Evolutionary conservation across 2,888 invertebrate species (phyloP).

Genomic region (Dexiosoma caninum): DNA sequence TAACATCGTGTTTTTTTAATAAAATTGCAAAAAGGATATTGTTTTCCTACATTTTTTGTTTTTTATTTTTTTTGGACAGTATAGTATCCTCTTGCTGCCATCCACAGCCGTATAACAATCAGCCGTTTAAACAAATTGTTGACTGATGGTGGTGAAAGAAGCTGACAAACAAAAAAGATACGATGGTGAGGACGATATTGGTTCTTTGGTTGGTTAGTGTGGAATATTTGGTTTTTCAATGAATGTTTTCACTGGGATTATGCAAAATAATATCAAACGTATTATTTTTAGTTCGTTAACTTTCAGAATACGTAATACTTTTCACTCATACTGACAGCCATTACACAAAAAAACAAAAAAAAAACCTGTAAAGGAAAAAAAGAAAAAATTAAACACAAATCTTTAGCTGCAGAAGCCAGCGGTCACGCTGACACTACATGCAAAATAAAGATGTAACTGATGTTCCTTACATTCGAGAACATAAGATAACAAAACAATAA

Average conservation of each 20-base stretch:
- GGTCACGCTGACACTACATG: background rate
- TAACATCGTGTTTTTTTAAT: constrained; percentile 66
- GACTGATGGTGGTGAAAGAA: constrained; percentile 9
- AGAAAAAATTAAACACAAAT: background rate
- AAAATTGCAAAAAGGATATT: constrained; percentile 45
- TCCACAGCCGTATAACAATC: background rate
- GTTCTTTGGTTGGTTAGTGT: constrained; percentile 43
- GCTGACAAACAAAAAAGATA: background rate
- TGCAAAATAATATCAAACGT: constrained; percentile 74
- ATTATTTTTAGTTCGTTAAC: constrained; percentile 77
- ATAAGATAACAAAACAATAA: too few relatives aligned
- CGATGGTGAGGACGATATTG: constrained; percentile 6
- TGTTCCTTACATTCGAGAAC: too few relatives aligned
- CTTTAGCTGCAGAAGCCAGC: background rate
- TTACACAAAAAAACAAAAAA: background rate
- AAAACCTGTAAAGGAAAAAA: background rate
- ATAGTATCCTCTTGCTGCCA: background rate
- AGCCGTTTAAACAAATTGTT: constrained; percentile 16
- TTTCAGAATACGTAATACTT: constrained; percentile 72
- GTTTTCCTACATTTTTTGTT: constrained; percentile 13
- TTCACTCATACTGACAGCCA: constrained; percentile 3
- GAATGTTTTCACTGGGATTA: constrained; percentile 59
- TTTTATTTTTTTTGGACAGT: background rate
- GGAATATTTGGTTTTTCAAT: constrained; percentile 46
- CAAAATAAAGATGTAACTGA: background rate